Evolutionary conservation across 2,113 vertebrate genomes (phyloP), one percentile per base, ranked within the genome.

Genomic region (Herpetotheres cachinnans): DNA sequence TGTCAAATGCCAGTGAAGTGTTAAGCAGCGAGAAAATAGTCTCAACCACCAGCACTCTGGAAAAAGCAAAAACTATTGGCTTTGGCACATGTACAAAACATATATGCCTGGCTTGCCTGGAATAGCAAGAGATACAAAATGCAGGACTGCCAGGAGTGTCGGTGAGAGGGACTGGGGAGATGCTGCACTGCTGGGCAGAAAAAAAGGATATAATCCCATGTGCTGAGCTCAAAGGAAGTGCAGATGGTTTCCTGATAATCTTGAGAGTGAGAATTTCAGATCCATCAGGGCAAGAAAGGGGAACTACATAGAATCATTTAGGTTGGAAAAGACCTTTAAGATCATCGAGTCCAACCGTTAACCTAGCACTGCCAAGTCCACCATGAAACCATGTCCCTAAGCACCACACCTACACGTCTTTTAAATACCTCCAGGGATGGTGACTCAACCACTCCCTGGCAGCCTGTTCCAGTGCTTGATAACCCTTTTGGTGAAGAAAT

Each of bases 61-160:
- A 91, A 90, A 89, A 49, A 86, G 83, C 56, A 88, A 89, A 91
- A 95, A 56, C 74, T 82, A 67, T 27, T 91, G 67, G 71, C 52
- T 94, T 91, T 88, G 76, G 63, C 65, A 96, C 56, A 65, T 0
- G 0, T 38, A 58, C 29, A 76, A 82, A 89, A 42, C 54, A 34
- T 76, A 30, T 67, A 65, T 72, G 83, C 19, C 42, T 46, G 67
- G 13, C 24, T 38, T 92, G 77, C 52, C 62, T 74, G 44, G 54
- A 95, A 76, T 22, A 88, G 77, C 29, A 90, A 86, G 74, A 88
- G 21, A 70, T 42, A 85, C 5, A 89, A 91, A 92, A 95, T 54
- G 50, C 81, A 66, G 66, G 59, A 70, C 86, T 86, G 44, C 46
- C 61, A 90, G 49, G 22, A 81, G 13, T 44, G 19, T 32, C 72